Evolutionary conservation across 2,888 invertebrate genomes (phyloP).

Genomic region (Acanthosepion pharaonis): DNA sequence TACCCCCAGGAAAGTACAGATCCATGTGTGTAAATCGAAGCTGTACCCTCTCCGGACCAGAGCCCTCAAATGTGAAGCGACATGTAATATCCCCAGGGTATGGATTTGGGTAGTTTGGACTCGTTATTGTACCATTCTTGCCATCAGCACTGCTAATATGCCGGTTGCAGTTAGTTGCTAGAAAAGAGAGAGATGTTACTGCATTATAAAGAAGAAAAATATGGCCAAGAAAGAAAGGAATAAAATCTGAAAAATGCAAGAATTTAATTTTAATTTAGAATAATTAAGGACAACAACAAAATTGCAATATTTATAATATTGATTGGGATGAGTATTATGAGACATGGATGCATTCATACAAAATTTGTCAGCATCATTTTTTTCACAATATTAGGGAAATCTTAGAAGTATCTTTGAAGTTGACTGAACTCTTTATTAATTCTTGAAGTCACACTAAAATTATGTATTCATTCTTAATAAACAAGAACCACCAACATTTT

Average conservation of each 20-base stretch:
- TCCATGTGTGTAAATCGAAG: slow-evolving; percentile 79
- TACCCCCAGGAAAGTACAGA: slow-evolving; percentile 63
- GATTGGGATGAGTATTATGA: too few species aligned
- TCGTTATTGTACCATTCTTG: slow-evolving; percentile 82
- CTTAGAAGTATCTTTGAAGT: too few species aligned
- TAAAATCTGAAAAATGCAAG: neutral
- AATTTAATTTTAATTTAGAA: too few species aligned
- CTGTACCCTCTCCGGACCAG: slow-evolving; percentile 86
- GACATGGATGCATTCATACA: too few species aligned
- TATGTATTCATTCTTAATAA: too few species aligned
- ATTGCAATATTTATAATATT: too few species aligned
- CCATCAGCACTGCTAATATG: slow-evolving; percentile 58
- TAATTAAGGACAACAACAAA: too few species aligned
- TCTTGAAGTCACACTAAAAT: too few species aligned
- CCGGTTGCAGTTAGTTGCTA: slow-evolving; percentile 65
- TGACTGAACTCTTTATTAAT: too few species aligned
- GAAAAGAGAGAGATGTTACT: slow-evolving; percentile 49
- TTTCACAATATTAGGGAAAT: too few species aligned
- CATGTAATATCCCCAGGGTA: slow-evolving; percentile 85
- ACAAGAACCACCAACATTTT: too few species aligned
- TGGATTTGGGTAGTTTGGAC: slow-evolving; percentile 86
- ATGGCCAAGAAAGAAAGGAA: neutral
- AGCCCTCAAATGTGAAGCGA: slow-evolving; percentile 86
- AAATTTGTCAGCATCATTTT: too few species aligned
- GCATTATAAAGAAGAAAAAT: neutral